A percentile compares a stretch with the other conserved stretches of the same genome.
Evolutionary conservation across 2,888 invertebrate species (phyloP).

Genomic region (Hirtodrosophila duncani): DNA sequence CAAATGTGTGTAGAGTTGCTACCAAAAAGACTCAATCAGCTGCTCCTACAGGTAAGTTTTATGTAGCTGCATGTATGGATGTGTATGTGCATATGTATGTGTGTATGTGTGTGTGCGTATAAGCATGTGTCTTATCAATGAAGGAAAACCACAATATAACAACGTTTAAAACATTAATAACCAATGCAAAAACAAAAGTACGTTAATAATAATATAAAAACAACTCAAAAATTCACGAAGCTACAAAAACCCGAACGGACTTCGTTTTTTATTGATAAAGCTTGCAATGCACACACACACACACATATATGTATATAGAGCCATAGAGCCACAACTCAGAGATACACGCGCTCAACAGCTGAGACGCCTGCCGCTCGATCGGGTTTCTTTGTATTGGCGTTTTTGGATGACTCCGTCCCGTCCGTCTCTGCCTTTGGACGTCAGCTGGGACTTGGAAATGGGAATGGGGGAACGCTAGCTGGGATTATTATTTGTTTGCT

Average conservation of each 20-base stretch:
- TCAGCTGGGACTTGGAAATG: conserved; percentile 26
- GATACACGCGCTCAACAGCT: conserved; percentile 26
- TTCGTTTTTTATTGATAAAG: conserved; percentile 54
- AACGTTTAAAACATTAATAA: conserved; percentile 51
- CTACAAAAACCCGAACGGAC: conserved; percentile 42
- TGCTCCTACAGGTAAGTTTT: neutral
- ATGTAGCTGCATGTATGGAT: neutral
- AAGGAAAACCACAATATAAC: conserved; percentile 64
- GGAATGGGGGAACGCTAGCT: conserved; percentile 50
- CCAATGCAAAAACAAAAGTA: conserved; percentile 47
- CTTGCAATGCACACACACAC: conserved; percentile 38
- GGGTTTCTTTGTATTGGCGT: conserved; percentile 48
- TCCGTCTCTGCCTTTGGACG: conserved; percentile 29
- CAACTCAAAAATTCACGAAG: conserved; percentile 2
- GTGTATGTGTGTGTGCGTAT: conserved; percentile 4
- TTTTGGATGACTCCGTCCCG: conserved; percentile 1
- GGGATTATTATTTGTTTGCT: conserved; percentile 59
- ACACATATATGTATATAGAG: conserved; percentile 13
- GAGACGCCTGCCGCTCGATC: conserved; percentile 55
- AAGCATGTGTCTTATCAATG: conserved; percentile 44
- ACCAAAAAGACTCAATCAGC: conserved; percentile 39
- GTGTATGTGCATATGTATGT: too few relatives aligned
- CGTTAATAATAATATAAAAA: conserved; percentile 25
- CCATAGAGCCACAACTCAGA: conserved; percentile 10
- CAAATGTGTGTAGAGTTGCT: conserved; percentile 24